These are phyloP conservation scores for Chorisops tibialis DNA, from an alignment of 2,888 invertebrate species.

Conservation along the genomic window DNA sequence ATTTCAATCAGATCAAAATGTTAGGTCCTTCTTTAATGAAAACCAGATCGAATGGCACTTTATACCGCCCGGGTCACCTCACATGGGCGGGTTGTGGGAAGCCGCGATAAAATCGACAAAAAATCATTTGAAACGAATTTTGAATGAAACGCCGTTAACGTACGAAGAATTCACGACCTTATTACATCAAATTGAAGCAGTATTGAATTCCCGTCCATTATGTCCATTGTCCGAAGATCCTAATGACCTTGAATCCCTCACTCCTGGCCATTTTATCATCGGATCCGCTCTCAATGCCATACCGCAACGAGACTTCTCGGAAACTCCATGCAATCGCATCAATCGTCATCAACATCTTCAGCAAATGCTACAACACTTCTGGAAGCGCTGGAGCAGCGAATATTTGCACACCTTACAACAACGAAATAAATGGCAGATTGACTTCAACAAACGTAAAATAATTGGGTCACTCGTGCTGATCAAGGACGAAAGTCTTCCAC, in stretches of 20 bases:
- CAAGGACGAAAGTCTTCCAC: background rate
- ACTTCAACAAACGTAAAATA: no score
- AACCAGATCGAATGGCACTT: conserved; percentile 39
- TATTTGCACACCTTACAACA: background rate
- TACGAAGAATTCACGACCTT: background rate
- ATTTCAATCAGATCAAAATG: no score
- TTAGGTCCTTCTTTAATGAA: no score
- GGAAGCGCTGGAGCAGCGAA: background rate
- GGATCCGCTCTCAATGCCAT: background rate
- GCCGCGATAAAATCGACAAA: conserved; percentile 36
- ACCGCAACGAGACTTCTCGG: no score
- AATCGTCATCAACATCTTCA: no score
- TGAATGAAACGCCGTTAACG: no score
- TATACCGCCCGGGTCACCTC: no score
- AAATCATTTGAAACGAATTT: no score
- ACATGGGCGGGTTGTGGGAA: no score
- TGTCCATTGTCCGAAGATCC: background rate
- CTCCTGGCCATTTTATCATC: background rate
- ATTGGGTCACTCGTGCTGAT: background rate
- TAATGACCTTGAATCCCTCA: background rate
- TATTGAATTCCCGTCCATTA: background rate
- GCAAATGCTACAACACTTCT: background rate
- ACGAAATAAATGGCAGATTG: background rate
- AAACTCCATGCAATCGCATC: no score
- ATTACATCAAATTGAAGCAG: background rate